These are phyloP conservation scores for Tinamus guttatus DNA, from an alignment of 2,113 vertebrate genomes.

Conservation along the genomic window DNA sequence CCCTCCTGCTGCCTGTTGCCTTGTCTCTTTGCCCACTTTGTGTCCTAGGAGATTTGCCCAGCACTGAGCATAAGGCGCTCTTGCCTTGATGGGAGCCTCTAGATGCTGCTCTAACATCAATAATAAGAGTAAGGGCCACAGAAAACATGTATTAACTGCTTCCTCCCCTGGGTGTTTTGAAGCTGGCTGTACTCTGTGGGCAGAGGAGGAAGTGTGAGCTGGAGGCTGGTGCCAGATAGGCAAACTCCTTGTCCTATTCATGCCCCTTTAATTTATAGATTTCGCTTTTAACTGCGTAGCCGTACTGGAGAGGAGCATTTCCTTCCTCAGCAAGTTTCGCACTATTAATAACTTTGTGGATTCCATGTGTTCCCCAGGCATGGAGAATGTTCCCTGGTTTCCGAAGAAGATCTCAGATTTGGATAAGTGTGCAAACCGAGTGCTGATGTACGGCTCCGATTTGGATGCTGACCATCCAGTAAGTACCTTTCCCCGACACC, in stretches of 20 bases:
- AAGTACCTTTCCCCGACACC: conserved; percentile 9
- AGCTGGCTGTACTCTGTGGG: neutral
- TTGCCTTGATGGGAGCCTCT: neutral
- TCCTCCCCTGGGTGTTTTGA: neutral
- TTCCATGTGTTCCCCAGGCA: conserved; percentile 78
- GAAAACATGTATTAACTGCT: neutral
- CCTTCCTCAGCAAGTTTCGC: neutral
- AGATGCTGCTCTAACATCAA: neutral
- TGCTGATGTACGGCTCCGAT: conserved; percentile 96
- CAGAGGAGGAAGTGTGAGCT: conserved; percentile 64
- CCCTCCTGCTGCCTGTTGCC: accelerated
- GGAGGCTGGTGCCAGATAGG: conserved; percentile 68
- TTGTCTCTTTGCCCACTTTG: neutral
- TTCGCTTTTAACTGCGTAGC: neutral
- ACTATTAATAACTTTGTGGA: conserved; percentile 35
- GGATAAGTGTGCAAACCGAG: conserved; percentile 94
- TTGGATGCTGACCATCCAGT: conserved; percentile 95
- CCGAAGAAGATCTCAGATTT: conserved; percentile 96
- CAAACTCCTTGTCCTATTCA: conserved; percentile 40
- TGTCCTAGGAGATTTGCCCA: neutral
- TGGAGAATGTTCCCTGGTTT: conserved; percentile 92
- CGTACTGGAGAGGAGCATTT: neutral
- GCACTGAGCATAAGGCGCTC: neutral
- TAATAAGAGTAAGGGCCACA: neutral
- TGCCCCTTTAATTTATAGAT: conserved; percentile 45